Conservation (phyloP, 1,140 invertebrate species). For the Zelostemma sp. region DNA sequence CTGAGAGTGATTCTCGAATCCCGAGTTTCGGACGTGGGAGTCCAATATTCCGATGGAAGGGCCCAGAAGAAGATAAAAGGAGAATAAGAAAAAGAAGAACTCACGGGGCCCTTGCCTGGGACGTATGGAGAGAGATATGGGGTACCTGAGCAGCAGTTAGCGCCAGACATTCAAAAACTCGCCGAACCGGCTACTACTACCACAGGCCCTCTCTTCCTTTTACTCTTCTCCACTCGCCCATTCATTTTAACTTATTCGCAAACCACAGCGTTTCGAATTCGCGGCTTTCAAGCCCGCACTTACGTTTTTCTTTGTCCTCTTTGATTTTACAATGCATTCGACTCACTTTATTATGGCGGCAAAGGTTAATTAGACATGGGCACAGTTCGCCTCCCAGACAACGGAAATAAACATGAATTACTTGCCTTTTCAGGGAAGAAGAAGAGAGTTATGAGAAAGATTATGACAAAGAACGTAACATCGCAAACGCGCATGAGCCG, state of each 20-base stretch:
- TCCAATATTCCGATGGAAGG: slow-evolving; percentile 24
- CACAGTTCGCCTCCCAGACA: too few relatives aligned
- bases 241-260: slow-evolving; percentile 53
- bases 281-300: slow-evolving; percentile 48
- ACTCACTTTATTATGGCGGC: slow-evolving; percentile 22
- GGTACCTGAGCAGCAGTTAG: slow-evolving; percentile 56
- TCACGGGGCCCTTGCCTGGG: slow-evolving; percentile 45
- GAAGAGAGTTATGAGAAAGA: too few relatives aligned
- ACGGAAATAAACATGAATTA: too few relatives aligned
- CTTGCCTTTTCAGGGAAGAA: too few relatives aligned
- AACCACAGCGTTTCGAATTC: slow-evolving; percentile 36
- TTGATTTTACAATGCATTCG: slow-evolving; percentile 21
- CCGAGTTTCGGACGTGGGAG: slow-evolving; percentile 21
- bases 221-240: slow-evolving; percentile 40
- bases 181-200: slow-evolving; percentile 59
- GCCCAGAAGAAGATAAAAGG: slow-evolving; percentile 21
- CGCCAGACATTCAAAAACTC: slow-evolving; percentile 66
- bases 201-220: slow-evolving; percentile 32
- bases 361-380: slow-evolving; percentile 10
- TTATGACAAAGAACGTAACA: neutral
- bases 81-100: slow-evolving; percentile 13
- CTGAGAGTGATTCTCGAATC: slow-evolving; percentile 20
- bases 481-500: neutral
- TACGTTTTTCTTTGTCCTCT: slow-evolving; percentile 37
- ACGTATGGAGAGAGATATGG: slow-evolving; percentile 50